Evolutionary conservation across 2,113 vertebrate genomes (phyloP).

Genomic region (Antechinus flavipes): DNA sequence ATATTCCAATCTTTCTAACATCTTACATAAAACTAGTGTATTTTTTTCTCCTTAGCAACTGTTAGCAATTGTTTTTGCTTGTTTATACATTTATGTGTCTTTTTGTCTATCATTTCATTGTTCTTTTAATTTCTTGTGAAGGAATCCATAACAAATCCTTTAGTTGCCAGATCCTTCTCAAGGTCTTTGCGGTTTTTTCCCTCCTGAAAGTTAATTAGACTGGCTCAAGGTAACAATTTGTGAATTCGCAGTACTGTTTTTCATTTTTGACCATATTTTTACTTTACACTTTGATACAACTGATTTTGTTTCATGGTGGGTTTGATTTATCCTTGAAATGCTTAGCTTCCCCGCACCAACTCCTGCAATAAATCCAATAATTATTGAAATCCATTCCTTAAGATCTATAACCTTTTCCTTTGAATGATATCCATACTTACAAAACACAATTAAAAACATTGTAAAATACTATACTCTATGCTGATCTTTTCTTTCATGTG

Average conservation of each 20-base stretch:
- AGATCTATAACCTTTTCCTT: not conserved
- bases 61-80: not conserved
- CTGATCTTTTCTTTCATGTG: not conserved
- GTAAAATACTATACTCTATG: not conserved
- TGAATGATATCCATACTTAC: not conserved
- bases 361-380: not conserved
- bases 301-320: not conserved
- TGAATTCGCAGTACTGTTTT: not conserved
- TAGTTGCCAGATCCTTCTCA: not conserved
- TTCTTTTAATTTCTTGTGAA: not conserved
- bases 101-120: not conserved
- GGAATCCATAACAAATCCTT: not conserved
- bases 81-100: not conserved
- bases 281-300: not conserved
- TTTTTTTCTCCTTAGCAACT: not conserved
- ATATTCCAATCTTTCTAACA: not conserved
- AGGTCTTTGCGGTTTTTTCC: not conserved
- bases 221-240: not conserved
- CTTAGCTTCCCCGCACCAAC: not conserved
- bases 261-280: not conserved
- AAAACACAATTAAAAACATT: not conserved
- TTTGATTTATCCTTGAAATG: not conserved
- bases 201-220: not conserved
- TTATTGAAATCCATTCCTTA: not conserved
- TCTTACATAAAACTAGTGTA: not conserved